Evolutionary conservation across 1,140 invertebrate species (phyloP).

Genomic region (Heliconius congener): DNA sequence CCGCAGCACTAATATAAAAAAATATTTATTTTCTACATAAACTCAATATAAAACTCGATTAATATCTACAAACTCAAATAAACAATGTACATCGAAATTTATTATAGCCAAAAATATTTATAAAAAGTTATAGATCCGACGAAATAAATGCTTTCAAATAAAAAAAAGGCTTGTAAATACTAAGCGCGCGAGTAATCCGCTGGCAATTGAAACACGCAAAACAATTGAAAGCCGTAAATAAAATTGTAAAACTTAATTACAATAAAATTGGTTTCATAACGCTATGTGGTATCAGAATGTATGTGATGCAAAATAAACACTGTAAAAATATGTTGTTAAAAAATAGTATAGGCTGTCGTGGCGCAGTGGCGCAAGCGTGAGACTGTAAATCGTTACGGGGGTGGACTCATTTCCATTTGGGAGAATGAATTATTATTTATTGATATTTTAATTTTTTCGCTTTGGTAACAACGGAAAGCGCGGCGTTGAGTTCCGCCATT

Average conservation of each 20-base stretch:
- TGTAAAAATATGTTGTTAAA: neutral
- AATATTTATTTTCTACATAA: neutral
- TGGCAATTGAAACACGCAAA: conserved; percentile 3
- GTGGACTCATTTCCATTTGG: too few species aligned
- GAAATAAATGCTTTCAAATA: neutral
- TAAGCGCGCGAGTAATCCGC: conserved; percentile 8
- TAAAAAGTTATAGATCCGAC: neutral
- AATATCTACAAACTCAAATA: neutral
- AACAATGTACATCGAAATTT: neutral
- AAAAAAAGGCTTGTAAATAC: neutral
- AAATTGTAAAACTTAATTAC: conserved; percentile 5
- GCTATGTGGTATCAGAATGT: neutral
- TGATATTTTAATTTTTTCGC: too few species aligned
- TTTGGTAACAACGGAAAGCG: too few species aligned
- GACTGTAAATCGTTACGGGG: too few species aligned
- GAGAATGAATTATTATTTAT: too few species aligned
- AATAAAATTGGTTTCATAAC: neutral
- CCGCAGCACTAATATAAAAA: neutral
- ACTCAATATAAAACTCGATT: neutral
- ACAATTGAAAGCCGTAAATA: conserved; percentile 12
- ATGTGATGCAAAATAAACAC: neutral
- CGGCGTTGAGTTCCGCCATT: too few species aligned
- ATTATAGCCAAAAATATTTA: conserved; percentile 12
- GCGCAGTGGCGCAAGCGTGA: too few species aligned
- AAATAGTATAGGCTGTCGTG: too few species aligned